A percentile compares a stretch with the other conserved stretches of the same genome.
These are phyloP conservation scores for Phymastichus coffea DNA, from an alignment of 1,140 invertebrate species.

Conservation along the genomic window DNA sequence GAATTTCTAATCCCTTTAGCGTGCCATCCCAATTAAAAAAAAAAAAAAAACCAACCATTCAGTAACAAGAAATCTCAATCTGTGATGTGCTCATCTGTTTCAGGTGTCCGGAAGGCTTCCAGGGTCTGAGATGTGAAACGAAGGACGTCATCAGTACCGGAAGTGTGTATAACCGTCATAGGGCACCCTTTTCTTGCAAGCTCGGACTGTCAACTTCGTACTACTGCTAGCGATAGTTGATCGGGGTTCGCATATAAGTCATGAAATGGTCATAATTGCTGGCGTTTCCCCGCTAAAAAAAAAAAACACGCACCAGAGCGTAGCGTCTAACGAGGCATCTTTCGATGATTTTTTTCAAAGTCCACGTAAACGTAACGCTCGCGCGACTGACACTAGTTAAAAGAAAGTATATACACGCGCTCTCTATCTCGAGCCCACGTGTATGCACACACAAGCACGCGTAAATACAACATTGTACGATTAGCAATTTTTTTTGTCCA, in stretches of 20 bases:
- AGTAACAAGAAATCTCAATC: neutral
- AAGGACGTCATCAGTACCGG: conserved; percentile 70
- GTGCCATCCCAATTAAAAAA: too few relatives aligned
- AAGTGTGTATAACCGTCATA: conserved; percentile 64
- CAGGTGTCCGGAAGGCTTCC: conserved; percentile 83
- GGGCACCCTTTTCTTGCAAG: conserved; percentile 61
- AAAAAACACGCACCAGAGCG: neutral
- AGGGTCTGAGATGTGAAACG: conserved; percentile 78
- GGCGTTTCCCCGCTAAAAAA: conserved; percentile 35
- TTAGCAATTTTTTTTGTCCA: too few relatives aligned
- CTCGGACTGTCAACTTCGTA: conserved; percentile 62
- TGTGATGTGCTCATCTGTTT: conserved; percentile 40
- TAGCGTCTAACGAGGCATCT: neutral
- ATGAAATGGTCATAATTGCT: conserved; percentile 41
- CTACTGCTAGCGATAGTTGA: conserved; percentile 61
- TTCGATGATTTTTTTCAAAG: too few relatives aligned
- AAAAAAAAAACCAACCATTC: too few relatives aligned
- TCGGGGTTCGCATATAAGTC: conserved; percentile 52
- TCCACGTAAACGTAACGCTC: too few relatives aligned
- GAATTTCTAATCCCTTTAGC: too few relatives aligned
- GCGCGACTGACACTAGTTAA: too few relatives aligned
- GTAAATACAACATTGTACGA: too few relatives aligned
- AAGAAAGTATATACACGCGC: too few relatives aligned
- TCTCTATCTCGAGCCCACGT: too few relatives aligned
- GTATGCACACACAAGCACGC: too few relatives aligned